Evolutionary conservation across 2,113 vertebrate species (phyloP), one percentile per base, ranked within the genome.

Genomic region (Grammomys surdaster): DNA sequence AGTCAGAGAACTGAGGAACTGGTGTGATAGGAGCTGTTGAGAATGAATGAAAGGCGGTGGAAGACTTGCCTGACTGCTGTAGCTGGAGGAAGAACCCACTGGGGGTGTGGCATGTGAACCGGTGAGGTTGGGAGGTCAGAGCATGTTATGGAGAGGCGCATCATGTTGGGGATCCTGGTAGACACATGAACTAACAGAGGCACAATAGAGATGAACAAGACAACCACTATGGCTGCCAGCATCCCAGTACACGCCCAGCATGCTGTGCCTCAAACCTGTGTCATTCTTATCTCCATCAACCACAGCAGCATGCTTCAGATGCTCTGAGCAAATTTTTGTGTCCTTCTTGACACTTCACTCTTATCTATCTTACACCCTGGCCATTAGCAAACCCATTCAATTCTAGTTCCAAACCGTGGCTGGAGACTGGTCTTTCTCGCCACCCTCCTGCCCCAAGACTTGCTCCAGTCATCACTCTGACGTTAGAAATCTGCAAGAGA

Each of bases 141-240:
- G 13, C 28, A 13, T 12, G 31, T n/a, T 10, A 4, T 46, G 11
- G 58, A 88, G 56, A 63, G 36, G 33, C 65, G 24, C 17, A 17
- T 28, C 48, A 16, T 70, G n/a, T 1, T 20, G 65, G 22, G 22
- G 5, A 10, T 48, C 7, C 24, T 12, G 22, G 60, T 0, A 31
- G 26, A 8, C 56, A 8, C 14, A 69, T 51, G 22, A 85, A n/a
- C 33, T 24, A 36, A 58, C 63, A 43, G n/a, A 75, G 87, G 70
- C 51, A 56, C 16, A 58, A 10, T 12, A 9, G 10, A 56, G 13
- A 40, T 26, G 51, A 75, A 17, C 14, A 13, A 87, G n/a, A 5
- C 4, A 16, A 14, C 8, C 2, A 0, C 2, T 17, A 3, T 28
- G 48, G 63, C 43, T 22, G 24, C 5, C 13, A 2, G 7, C 26